Conservation (phyloP, 1,140 invertebrate species). For the Drosophila persimilis region DNA sequence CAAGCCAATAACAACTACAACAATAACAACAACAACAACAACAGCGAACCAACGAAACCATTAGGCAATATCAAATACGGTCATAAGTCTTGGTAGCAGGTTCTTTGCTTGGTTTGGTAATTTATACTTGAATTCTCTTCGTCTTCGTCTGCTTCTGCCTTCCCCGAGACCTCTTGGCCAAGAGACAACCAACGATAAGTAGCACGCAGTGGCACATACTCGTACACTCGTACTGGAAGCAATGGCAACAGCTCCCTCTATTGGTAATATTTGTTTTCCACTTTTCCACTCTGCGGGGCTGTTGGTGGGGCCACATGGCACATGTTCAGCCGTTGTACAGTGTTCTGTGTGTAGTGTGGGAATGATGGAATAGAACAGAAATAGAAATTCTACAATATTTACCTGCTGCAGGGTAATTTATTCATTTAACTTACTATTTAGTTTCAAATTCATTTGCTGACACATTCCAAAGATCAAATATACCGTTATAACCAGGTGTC, state of each 20-base stretch:
- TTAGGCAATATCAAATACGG: conserved; percentile 78
- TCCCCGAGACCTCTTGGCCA: conserved; percentile 17
- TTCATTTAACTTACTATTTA: no score
- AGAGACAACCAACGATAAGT: conserved; percentile 40
- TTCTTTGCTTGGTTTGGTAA: conserved; percentile 75
- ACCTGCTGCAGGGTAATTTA: no score
- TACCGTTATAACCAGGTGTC: no score
- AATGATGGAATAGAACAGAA: conserved; percentile 5
- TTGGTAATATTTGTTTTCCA: conserved; percentile 37
- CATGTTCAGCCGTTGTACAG: not conserved
- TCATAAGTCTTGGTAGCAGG: conserved; percentile 74
- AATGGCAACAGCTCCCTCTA: conserved; percentile 13
- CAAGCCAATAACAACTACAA: conserved; percentile 12
- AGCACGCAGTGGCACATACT: conserved; percentile 33
- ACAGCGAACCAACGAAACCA: conserved; percentile 47
- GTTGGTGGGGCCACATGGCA: conserved; percentile 4
- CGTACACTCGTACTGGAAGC: not conserved
- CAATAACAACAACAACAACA: conserved; percentile 33
- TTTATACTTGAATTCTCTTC: conserved; percentile 60
- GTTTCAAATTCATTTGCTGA: no score
- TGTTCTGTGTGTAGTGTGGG: not conserved
- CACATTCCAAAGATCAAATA: no score
- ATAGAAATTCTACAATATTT: no score
- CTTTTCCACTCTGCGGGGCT: conserved; percentile 35
- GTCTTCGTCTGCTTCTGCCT: not conserved